Conservation (phyloP, 2,888 invertebrate genomes). For the Meteorus cinctellus region DNA sequence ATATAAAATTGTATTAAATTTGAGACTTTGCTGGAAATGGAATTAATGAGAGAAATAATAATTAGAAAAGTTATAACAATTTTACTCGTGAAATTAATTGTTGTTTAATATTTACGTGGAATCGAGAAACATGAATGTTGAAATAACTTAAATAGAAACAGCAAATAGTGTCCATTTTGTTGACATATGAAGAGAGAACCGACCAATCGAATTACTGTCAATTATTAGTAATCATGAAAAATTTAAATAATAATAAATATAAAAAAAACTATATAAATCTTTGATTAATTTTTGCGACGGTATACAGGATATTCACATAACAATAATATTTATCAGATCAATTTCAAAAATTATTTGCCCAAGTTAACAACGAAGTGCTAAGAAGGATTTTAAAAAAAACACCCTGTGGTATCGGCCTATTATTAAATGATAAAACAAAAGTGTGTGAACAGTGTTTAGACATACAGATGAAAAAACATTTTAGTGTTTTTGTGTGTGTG, state of each 20-base stretch:
- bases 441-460: background rate
- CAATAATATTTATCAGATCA: background rate
- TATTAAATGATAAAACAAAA: background rate
- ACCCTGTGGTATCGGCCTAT: constrained; percentile 9
- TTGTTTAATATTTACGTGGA: background rate
- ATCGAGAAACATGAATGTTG: background rate
- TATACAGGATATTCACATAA: constrained; percentile 1
- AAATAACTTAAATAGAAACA: background rate
- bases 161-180: background rate
- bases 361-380: constrained; percentile 1
- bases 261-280: background rate
- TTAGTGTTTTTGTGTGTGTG: constrained; percentile 23
- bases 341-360: background rate
- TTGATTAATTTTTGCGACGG: background rate
- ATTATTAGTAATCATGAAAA: constrained; percentile 55
- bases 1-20: background rate
- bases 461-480: too few species aligned
- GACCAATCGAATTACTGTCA: constrained; percentile 61
- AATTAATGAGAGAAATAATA: background rate
- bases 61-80: background rate
- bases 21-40: background rate
- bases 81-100: background rate
- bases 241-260: background rate
- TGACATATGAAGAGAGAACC: constrained; percentile 34
- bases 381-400: background rate